These are phyloP conservation scores for Monopis laevigella DNA, from an alignment of 2,888 invertebrate species.

Conservation along the genomic window DNA sequence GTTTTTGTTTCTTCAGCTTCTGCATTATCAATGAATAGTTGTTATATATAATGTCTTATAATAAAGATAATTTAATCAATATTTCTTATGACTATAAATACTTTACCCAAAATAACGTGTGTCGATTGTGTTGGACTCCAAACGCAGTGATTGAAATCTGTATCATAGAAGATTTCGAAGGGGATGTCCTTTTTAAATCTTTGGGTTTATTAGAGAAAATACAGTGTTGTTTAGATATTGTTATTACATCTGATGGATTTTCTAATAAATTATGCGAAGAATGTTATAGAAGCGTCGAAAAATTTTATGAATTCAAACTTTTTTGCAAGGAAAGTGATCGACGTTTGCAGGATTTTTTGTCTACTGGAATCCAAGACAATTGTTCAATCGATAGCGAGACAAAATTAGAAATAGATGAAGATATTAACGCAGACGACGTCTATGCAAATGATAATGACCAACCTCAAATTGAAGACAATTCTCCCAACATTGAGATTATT, in stretches of 20 bases:
- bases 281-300: conserved; percentile 35
- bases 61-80: conserved; percentile 19
- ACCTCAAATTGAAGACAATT: no score
- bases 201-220: conserved; percentile 32
- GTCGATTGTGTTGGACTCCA: conserved; percentile 44
- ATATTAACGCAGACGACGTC: no score
- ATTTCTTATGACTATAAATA: conserved; percentile 37
- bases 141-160: conserved; percentile 23
- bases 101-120: conserved; percentile 39
- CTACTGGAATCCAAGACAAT: no score
- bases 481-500: no score
- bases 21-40: no score
- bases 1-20: no score
- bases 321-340: conserved; percentile 35
- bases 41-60: conserved; percentile 7
- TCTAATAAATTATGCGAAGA: conserved; percentile 36
- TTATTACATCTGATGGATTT: conserved; percentile 25
- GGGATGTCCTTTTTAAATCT: conserved; percentile 17
- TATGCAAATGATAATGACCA: no score
- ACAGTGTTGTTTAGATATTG: conserved; percentile 36
- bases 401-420: conserved; percentile 15
- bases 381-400: conserved; percentile 14
- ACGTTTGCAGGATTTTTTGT: conserved; percentile 30
- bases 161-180: neutral
- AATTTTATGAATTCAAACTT: conserved; percentile 39